phyloP scores from a whole-genome alignment of 1,140 invertebrate species.

The Homalodisca vitripennis region DNA sequence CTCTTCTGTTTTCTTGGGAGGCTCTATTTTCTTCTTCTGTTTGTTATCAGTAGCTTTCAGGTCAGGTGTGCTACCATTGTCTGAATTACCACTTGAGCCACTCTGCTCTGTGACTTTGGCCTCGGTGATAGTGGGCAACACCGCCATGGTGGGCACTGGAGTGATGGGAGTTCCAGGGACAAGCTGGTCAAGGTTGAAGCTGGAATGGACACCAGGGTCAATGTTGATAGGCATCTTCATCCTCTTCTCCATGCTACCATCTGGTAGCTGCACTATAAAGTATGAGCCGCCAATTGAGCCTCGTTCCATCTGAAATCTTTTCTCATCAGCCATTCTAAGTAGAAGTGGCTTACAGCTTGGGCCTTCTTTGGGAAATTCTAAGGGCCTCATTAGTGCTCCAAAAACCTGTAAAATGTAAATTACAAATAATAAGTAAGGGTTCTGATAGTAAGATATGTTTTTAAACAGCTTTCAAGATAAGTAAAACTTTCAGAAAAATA shows the following conservation, averaged over 20 bases:
- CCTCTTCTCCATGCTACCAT: constrained; percentile 79
- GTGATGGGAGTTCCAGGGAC: constrained; percentile 64
- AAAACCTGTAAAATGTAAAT: constrained; percentile 60
- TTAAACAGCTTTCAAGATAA: too few species aligned
- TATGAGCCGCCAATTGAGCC: constrained; percentile 86
- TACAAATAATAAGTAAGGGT: constrained; percentile 16
- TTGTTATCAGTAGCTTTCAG: constrained; percentile 33
- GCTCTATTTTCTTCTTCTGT: constrained; percentile 37
- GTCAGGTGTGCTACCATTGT: constrained; percentile 31
- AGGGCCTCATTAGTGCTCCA: constrained; percentile 90
- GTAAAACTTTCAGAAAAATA: background rate
- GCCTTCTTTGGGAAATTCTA: constrained; percentile 74
- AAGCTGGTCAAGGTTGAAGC: constrained; percentile 80
- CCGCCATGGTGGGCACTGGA: constrained; percentile 77
- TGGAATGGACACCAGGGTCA: constrained; percentile 92
- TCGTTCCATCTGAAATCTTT: constrained; percentile 82
- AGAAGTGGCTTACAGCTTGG: constrained; percentile 72
- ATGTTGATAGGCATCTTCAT: constrained; percentile 73
- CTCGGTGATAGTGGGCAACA: constrained; percentile 86
- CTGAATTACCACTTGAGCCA: constrained; percentile 53
- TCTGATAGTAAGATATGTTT: constrained; percentile 1
- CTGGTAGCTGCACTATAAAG: constrained; percentile 86
- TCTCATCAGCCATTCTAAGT: constrained; percentile 89
- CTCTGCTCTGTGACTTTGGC: constrained; percentile 69
- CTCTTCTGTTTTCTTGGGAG: constrained; percentile 24